These are phyloP conservation scores for Cosmia trapezina DNA, from an alignment of 2,888 invertebrate species.

Conservation along the genomic window DNA sequence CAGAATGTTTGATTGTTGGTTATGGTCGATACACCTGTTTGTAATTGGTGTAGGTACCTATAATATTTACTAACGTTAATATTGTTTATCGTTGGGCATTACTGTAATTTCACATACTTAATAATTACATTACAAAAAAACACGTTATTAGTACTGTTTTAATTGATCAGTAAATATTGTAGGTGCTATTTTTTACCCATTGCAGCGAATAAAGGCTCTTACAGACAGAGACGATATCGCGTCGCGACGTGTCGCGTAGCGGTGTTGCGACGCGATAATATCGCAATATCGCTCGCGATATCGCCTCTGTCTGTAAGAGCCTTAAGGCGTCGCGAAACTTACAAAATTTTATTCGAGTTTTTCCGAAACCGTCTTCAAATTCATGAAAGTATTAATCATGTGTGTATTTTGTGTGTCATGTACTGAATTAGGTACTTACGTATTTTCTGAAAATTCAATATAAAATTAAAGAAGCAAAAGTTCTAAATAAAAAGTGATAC, in stretches of 20 bases:
- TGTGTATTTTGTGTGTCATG: too few species aligned
- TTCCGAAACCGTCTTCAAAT: neutral
- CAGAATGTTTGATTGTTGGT: too few species aligned
- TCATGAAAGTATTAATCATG: neutral
- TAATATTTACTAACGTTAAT: constrained; percentile 21
- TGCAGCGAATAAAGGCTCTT: neutral
- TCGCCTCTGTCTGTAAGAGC: too few species aligned
- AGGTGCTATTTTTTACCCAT: fast-evolving
- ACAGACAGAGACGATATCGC: too few species aligned
- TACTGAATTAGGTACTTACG: too few species aligned
- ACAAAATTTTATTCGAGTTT: neutral
- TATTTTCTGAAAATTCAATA: neutral
- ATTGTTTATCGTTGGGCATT: constrained; percentile 30
- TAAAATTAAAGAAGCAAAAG: neutral
- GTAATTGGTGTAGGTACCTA: constrained; percentile 22
- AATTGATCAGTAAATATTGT: neutral
- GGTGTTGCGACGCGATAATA: too few species aligned
- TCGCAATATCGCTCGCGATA: too few species aligned
- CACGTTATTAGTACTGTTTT: neutral
- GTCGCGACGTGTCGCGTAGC: too few species aligned
- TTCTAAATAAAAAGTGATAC: neutral
- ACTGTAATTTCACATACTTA: constrained; percentile 12
- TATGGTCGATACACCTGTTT: constrained; percentile 15
- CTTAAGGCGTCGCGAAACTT: neutral
- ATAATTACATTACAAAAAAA: neutral